Conservation (phyloP, 1,140 invertebrate genomes). For the Dendroctonus ponderosae region DNA sequence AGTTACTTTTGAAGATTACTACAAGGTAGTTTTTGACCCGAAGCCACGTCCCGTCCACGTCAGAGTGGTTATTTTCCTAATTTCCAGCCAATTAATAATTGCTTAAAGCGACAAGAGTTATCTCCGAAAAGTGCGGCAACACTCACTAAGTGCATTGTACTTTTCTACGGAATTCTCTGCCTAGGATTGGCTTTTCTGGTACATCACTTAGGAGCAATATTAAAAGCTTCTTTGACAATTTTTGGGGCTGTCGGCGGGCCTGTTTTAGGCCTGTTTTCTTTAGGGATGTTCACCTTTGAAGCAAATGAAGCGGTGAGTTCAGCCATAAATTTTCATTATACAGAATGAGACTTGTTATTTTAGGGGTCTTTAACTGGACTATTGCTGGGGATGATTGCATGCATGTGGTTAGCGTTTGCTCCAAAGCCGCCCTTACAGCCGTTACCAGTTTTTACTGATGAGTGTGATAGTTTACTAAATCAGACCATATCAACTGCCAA, state of each 20-base stretch:
- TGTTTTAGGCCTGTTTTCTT: constrained; percentile 72
- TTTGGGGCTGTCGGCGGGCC: constrained; percentile 81
- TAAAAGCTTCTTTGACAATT: constrained; percentile 73
- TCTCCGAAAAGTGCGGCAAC: constrained; percentile 47
- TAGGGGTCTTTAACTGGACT: constrained; percentile 69
- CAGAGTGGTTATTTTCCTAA: no score
- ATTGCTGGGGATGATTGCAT: constrained; percentile 63
- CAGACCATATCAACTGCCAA: no score
- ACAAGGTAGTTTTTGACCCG: constrained; percentile 52
- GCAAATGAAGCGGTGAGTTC: constrained; percentile 57
- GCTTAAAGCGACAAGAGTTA: constrained; percentile 36
- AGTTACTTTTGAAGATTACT: constrained; percentile 81
- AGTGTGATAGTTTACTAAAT: constrained; percentile 50
- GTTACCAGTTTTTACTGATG: constrained; percentile 60
- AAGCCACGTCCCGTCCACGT: no score
- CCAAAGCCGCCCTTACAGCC: constrained; percentile 64
- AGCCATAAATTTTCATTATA: neutral
- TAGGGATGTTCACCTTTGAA: constrained; percentile 69
- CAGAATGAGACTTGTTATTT: constrained; percentile 20
- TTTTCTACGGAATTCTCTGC: constrained; percentile 67
- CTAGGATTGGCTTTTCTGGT: constrained; percentile 71
- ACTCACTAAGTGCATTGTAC: constrained; percentile 61
- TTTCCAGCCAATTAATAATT: constrained; percentile 48
- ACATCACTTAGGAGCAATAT: constrained; percentile 68
- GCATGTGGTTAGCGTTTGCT: constrained; percentile 85